A percentile compares a stretch with the other conserved stretches of the same genome.
phyloP scores from a whole-genome alignment of 2,888 invertebrate species.

The Linnaemya tessellans region DNA sequence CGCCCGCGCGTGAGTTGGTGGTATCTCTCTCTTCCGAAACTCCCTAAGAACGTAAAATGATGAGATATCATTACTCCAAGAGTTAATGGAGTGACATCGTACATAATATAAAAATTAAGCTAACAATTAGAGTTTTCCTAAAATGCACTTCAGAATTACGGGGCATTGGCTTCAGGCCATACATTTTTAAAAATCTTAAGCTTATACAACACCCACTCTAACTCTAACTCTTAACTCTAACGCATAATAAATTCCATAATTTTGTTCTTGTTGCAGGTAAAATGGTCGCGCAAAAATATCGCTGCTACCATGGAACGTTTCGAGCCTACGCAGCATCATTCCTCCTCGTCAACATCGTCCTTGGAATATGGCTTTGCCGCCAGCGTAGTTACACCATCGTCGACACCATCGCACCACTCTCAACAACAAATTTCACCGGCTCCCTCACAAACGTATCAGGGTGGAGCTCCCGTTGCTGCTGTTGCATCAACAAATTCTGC shows the following conservation, averaged over 20 bases:
- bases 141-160: too few relatives aligned
- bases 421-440: slow-evolving; percentile 73
- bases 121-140: too few relatives aligned
- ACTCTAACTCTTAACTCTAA: too few relatives aligned
- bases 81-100: too few relatives aligned
- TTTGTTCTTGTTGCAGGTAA: slow-evolving; percentile 80
- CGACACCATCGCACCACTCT: slow-evolving; percentile 77
- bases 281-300: slow-evolving; percentile 87
- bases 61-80: too few relatives aligned
- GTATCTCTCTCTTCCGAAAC: too few relatives aligned
- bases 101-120: too few relatives aligned
- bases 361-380: slow-evolving; percentile 82
- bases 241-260: not conserved
- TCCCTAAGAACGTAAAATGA: too few relatives aligned
- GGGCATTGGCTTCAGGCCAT: too few relatives aligned
- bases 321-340: slow-evolving; percentile 84
- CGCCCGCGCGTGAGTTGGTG: too few relatives aligned
- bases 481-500: slow-evolving; percentile 17
- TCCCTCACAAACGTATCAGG: slow-evolving; percentile 68
- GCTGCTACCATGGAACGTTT: slow-evolving; percentile 87
- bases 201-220: too few relatives aligned
- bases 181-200: too few relatives aligned
- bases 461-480: slow-evolving; percentile 68
- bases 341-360: slow-evolving; percentile 79
- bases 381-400: slow-evolving; percentile 80